phyloP scores from a whole-genome alignment of 2,888 invertebrate species.

The Zaprionus lineosus region DNA sequence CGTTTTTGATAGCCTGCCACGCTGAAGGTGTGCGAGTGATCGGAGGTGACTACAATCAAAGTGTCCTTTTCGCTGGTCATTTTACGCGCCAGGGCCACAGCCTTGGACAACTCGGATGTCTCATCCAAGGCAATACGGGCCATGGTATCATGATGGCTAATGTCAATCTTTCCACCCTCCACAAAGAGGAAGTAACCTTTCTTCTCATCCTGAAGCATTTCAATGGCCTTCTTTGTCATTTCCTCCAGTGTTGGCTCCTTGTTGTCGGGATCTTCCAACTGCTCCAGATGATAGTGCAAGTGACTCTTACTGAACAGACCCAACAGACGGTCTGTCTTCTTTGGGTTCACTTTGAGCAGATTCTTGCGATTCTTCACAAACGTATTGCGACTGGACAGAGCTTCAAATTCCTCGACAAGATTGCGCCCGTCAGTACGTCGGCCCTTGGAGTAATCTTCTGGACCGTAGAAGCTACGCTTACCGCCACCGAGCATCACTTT shows the following conservation, averaged over 20 bases:
- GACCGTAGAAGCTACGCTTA: constrained; percentile 86
- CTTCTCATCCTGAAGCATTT: constrained; percentile 86
- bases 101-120: constrained; percentile 88
- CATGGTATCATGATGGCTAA: constrained; percentile 78
- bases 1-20: constrained; percentile 86
- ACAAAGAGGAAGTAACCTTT: constrained; percentile 91
- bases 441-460: constrained; percentile 84
- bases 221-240: constrained; percentile 89
- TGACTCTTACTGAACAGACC: constrained; percentile 88
- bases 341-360: constrained; percentile 83
- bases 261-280: constrained; percentile 81
- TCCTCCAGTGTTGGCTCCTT: constrained; percentile 87
- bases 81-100: constrained; percentile 86
- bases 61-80: constrained; percentile 88
- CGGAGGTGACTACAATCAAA: constrained; percentile 90
- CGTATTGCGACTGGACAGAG: constrained; percentile 82
- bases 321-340: constrained; percentile 85
- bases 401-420: constrained; percentile 87
- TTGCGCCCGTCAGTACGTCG: constrained; percentile 86
- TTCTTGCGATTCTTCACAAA: constrained; percentile 84
- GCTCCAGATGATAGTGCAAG: constrained; percentile 88
- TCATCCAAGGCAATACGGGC: constrained; percentile 81
- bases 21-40: constrained; percentile 91
- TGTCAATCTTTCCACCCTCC: constrained; percentile 85
- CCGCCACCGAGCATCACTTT: constrained; percentile 92